Evolutionary conservation across 2,888 invertebrate genomes (phyloP), one percentile per base, ranked within the genome.

Genomic region (Actias luna): DNA sequence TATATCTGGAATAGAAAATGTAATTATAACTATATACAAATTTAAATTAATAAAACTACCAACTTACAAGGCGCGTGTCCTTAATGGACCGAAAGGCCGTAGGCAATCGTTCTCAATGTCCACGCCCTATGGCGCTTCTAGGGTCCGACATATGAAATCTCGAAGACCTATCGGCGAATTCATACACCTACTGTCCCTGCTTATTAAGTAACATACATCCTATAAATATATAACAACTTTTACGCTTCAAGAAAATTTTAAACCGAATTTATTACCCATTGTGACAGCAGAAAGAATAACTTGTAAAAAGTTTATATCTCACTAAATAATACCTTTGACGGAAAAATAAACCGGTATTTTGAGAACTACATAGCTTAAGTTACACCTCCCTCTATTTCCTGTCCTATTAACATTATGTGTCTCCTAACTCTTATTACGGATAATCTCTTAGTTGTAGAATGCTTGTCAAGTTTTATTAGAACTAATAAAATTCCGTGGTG

Each of bases 301-400:
- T 61, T 69, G 69, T 73, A 68, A 72, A 66, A 64, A 69, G 64
- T 65, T 68, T 61, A 64, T 69, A 72, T 69, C 68, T 29, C 58
- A 29, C 35, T n/a, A 77, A 80, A 74, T 69, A 68, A 69, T 66
- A 67, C 33, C 61, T 62, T 64, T 64, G 60, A 31, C 63, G 72
- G 74, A 76, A 70, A 69, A 73, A 76, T 76, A 74, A 69, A n/a
- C n/a, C n/a, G n/a, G 71, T 62, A 73, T 70, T 73, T 29, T 18
- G 29, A 27, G 22, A 33, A 31, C 42, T 27, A 18, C 39, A 29
- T 29, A 29, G 29, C 29, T 42, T 42, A 18, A 42, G 42, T 42
- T 42, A n/a, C n/a, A n/a, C n/a, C n/a, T n/a, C n/a, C n/a, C n/a
- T n/a, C n/a, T n/a, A n/a, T n/a, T n/a, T n/a, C n/a, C n/a, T n/a